These are phyloP conservation scores for Scomber colias DNA, from an alignment of 2,113 vertebrate genomes.

Conservation along the genomic window DNA sequence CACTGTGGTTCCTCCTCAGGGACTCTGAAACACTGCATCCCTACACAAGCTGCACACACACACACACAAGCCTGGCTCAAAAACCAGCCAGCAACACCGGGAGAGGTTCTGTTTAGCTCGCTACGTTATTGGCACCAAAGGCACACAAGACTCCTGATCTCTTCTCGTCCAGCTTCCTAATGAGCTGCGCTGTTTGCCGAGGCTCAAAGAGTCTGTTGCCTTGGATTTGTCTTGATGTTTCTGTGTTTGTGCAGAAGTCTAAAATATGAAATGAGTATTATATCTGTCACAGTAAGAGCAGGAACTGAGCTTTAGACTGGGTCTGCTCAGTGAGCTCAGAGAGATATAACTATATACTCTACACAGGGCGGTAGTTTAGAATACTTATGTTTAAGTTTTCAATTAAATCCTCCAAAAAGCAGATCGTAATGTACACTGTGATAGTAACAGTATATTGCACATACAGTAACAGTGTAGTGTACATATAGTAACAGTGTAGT, in stretches of 20 bases:
- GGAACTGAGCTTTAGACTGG: neutral
- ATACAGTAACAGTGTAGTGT: too few species aligned
- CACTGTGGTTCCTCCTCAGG: neutral
- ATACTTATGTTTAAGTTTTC: too few species aligned
- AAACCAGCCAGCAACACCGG: slow-evolving; percentile 15
- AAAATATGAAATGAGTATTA: neutral
- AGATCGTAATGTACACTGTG: too few species aligned
- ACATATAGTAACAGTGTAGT: too few species aligned
- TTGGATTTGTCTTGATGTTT: slow-evolving; percentile 5
- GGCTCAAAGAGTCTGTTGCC: neutral
- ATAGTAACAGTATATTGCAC: too few species aligned
- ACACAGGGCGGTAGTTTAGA: neutral
- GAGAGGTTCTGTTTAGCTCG: neutral
- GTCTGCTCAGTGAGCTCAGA: neutral
- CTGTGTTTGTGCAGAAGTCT: slow-evolving; percentile 1
- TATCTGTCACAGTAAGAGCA: neutral
- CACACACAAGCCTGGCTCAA: neutral
- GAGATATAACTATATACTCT: neutral
- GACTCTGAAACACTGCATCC: neutral
- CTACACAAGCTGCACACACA: neutral
- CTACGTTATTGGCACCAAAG: slow-evolving; percentile 14
- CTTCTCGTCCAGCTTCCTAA: slow-evolving; percentile 23
- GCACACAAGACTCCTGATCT: slow-evolving; percentile 1
- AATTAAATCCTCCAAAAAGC: too few species aligned
- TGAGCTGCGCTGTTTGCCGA: slow-evolving; percentile 32